Evolutionary conservation across 2,797 vertebrate genomes (phyloP).

Genomic region (Notolabrus celidotus): DNA sequence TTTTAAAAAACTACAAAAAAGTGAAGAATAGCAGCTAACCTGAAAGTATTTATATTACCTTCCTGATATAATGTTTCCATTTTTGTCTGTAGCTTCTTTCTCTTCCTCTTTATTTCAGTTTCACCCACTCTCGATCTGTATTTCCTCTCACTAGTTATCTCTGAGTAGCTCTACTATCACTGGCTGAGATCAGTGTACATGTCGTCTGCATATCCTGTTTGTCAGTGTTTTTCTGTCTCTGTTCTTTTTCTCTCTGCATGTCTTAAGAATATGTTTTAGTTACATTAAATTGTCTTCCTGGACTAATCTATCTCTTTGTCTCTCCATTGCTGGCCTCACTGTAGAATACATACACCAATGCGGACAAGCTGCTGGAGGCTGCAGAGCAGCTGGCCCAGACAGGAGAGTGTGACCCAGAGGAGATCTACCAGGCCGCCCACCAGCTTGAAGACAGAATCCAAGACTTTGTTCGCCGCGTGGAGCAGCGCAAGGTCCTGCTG

Average conservation of each 20-base stretch:
- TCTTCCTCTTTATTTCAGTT: conserved; percentile 24
- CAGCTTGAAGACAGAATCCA: conserved; percentile 98
- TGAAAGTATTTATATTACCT: too few relatives aligned
- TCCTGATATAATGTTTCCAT: not conserved
- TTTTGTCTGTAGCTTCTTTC: conserved; percentile 23
- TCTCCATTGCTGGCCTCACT: not conserved
- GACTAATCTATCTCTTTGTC: conserved; percentile 20
- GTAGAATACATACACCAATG: conserved; percentile 98
- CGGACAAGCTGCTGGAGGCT: conserved; percentile 96
- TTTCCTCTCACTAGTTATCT: conserved; percentile 26
- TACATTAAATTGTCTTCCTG: not conserved
- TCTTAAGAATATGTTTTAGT: not conserved
- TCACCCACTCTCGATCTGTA: conserved; percentile 6
- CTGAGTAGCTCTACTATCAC: conserved; percentile 13
- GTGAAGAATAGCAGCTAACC: too few relatives aligned
- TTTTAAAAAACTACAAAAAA: too few relatives aligned
- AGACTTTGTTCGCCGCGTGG: conserved; percentile 97
- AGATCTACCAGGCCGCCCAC: conserved; percentile 99
- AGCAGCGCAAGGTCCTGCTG: conserved; percentile 96
- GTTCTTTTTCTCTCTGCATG: not conserved
- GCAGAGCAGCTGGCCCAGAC: conserved; percentile 98
- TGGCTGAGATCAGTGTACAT: conserved; percentile 4
- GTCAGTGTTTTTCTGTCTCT: not conserved
- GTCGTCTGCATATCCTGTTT: conserved; percentile 41
- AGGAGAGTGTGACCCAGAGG: conserved; percentile 97